These are phyloP conservation scores for Bucorvus abyssinicus DNA, from an alignment of 2,797 vertebrate species.

Conservation along the genomic window DNA sequence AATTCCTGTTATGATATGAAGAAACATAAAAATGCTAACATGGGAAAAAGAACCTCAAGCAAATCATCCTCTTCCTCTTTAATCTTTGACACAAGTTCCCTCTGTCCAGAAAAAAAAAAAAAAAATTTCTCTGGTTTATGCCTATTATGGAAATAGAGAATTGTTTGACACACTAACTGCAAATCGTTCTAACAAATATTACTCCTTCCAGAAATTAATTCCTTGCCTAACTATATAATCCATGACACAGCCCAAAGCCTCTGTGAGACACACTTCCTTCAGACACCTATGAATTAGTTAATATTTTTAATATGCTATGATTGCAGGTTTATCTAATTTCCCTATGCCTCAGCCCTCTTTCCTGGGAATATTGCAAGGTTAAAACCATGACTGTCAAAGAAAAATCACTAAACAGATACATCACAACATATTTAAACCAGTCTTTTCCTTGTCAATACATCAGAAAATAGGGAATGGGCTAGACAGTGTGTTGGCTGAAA, in stretches of 20 bases:
- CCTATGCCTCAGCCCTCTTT: neutral
- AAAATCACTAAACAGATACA: neutral
- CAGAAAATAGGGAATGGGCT: neutral
- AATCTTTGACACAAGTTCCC: neutral
- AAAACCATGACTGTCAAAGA: neutral
- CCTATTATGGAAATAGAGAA: constrained; percentile 1
- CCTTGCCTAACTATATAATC: neutral
- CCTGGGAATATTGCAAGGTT: neutral
- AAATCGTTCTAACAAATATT: neutral
- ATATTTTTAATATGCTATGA: neutral
- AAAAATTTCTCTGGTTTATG: neutral
- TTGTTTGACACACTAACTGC: neutral
- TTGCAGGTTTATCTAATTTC: neutral
- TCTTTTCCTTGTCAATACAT: neutral
- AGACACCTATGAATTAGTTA: neutral
- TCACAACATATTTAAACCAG: neutral
- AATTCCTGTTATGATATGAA: constrained; percentile 27
- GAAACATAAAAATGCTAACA: constrained; percentile 19
- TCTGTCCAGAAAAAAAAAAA: neutral
- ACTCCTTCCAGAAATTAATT: neutral
- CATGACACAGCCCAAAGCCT: neutral
- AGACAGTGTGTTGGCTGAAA: neutral
- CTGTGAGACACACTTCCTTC: neutral
- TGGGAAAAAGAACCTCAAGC: neutral
- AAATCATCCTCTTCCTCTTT: constrained; percentile 34